Conservation (phyloP, 2,888 invertebrate species). For the Drosophila picticornis region DNA sequence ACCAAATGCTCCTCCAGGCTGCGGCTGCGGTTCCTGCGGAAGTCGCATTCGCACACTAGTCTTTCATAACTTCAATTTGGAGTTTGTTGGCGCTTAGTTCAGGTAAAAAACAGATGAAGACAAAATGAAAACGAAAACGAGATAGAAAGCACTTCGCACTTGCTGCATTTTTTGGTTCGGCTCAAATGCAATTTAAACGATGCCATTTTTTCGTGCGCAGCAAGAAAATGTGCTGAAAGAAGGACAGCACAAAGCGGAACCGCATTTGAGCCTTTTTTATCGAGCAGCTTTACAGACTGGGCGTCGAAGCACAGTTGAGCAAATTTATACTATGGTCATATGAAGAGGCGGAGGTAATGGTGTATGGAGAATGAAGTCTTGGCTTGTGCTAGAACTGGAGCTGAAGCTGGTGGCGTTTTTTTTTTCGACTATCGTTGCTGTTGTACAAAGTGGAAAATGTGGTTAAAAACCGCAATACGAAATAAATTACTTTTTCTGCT, state of each 20-base stretch:
- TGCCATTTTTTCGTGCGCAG: constrained; percentile 52
- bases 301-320: constrained; percentile 50
- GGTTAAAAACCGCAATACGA: constrained; percentile 81
- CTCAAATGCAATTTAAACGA: constrained; percentile 68
- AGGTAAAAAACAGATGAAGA: constrained; percentile 48
- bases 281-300: constrained; percentile 59
- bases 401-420: constrained; percentile 27
- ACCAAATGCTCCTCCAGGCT: constrained; percentile 25
- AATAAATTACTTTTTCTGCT: constrained; percentile 80
- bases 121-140: constrained; percentile 46
- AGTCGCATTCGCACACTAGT: constrained; percentile 77
- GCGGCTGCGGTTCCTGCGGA: constrained; percentile 33
- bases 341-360: constrained; percentile 13
- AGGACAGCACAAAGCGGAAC: constrained; percentile 60
- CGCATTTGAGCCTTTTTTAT: constrained; percentile 79
- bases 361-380: constrained; percentile 48
- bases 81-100: constrained; percentile 41
- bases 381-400: constrained; percentile 33
- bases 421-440: constrained; percentile 75
- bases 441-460: constrained; percentile 80
- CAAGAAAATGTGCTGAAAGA: constrained; percentile 73
- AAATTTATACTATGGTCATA: constrained; percentile 71
- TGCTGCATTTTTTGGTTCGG: constrained; percentile 49
- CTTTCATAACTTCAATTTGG: constrained; percentile 69
- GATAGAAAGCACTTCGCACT: constrained; percentile 65